Evolutionary conservation across 2,113 vertebrate species (phyloP).

Genomic region (Alligator sinensis): DNA sequence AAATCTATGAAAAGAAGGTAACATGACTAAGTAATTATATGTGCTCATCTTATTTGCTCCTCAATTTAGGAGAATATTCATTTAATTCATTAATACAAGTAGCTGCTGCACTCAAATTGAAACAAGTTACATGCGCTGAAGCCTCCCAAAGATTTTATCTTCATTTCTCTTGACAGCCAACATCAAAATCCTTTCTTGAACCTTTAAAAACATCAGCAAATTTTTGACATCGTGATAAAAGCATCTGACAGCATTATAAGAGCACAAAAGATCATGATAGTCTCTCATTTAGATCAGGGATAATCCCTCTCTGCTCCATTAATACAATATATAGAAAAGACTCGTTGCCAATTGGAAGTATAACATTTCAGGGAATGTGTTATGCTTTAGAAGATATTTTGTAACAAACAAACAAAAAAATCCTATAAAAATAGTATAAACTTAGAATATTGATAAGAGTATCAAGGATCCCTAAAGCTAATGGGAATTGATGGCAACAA

Average conservation of each 20-base stretch:
- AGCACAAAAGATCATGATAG: background rate
- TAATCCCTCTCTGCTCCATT: background rate
- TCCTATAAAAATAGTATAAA: background rate
- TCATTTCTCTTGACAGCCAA: background rate
- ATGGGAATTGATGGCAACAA: background rate
- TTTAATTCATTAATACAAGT: background rate
- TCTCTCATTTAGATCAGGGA: background rate
- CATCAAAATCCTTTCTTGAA: background rate
- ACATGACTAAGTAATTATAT: background rate
- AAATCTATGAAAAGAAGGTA: background rate
- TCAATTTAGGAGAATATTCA: background rate
- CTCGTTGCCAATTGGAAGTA: background rate
- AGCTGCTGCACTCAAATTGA: background rate
- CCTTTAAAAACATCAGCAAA: background rate
- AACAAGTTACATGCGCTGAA: background rate
- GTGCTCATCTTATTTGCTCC: background rate
- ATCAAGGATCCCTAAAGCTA: background rate
- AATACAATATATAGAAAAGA: fast-evolving
- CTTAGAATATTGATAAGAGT: background rate
- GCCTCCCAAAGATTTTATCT: background rate
- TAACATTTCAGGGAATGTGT: background rate
- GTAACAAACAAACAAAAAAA: background rate
- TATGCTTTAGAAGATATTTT: background rate
- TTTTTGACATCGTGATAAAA: background rate
- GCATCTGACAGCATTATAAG: background rate